Conservation (phyloP, 2,113 vertebrate genomes). For the Piaya cayana region DNA sequence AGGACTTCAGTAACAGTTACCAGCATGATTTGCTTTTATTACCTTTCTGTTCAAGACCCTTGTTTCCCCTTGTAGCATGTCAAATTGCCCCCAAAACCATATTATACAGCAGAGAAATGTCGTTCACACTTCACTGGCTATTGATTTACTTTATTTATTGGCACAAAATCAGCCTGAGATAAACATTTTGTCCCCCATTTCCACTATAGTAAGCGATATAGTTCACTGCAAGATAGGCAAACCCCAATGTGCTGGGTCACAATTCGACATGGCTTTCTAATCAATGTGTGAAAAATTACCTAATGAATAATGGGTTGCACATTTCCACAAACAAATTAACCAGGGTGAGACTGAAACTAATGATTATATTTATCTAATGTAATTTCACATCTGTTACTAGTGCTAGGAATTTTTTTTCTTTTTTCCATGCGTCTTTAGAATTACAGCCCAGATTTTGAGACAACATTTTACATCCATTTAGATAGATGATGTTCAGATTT, state of each 20-base stretch:
- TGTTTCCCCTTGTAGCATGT: constrained; percentile 87
- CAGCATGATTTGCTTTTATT: constrained; percentile 86
- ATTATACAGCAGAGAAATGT: constrained; percentile 91
- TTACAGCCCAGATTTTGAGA: constrained; percentile 67
- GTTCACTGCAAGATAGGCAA: constrained; percentile 87
- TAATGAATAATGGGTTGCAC: constrained; percentile 98
- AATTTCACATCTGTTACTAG: constrained; percentile 94
- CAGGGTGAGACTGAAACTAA: constrained; percentile 97
- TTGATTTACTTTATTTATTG: constrained; percentile 99
- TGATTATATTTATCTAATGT: constrained; percentile 99
- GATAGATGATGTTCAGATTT: constrained; percentile 60
- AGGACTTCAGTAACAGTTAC: constrained; percentile 80
- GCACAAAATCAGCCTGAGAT: constrained; percentile 94
- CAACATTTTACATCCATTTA: constrained; percentile 59
- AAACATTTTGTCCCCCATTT: constrained; percentile 93
- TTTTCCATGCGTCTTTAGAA: constrained; percentile 71
- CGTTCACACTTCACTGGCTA: constrained; percentile 97
- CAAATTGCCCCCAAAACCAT: constrained; percentile 87
- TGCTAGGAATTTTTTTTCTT: constrained; percentile 81
- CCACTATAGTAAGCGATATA: constrained; percentile 82
- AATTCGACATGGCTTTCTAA: constrained; percentile 92
- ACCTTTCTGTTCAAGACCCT: constrained; percentile 83
- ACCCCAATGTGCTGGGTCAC: constrained; percentile 90
- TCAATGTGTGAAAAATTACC: constrained; percentile 98
- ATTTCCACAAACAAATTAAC: constrained; percentile 99